Conservation (phyloP, 2,888 invertebrate species). For the Norana najaformis region DNA sequence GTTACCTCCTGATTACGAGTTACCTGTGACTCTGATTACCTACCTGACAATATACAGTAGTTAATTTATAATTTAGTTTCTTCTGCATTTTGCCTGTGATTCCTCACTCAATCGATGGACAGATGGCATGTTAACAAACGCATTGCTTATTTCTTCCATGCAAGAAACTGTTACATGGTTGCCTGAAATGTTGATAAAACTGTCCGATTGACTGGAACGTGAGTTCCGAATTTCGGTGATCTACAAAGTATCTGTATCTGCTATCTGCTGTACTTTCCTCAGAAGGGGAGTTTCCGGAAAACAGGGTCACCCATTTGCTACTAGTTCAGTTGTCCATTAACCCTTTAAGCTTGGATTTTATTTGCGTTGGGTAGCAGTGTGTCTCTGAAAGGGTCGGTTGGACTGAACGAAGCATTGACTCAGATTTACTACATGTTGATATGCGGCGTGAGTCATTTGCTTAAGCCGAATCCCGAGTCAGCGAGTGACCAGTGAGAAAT, state of each 20-base stretch:
- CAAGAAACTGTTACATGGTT: neutral
- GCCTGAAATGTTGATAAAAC: neutral
- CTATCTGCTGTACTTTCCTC: neutral
- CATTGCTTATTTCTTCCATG: neutral
- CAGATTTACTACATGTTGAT: conserved; percentile 5
- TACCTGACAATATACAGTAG: neutral
- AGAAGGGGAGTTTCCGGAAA: neutral
- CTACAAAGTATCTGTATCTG: neutral
- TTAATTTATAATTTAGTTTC: too few species aligned
- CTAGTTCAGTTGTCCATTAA: neutral
- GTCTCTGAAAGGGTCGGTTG: neutral
- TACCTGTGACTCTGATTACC: neutral
- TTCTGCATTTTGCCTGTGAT: too few species aligned
- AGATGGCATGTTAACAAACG: too few species aligned
- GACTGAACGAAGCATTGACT: neutral
- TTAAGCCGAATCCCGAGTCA: neutral
- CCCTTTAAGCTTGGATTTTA: neutral
- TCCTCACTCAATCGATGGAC: too few species aligned
- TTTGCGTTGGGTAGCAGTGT: neutral
- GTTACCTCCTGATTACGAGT: neutral
- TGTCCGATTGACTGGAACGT: neutral
- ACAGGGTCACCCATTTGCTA: neutral
- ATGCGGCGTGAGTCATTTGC: neutral
- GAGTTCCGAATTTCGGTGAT: neutral
- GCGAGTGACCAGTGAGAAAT: neutral